A percentile compares a stretch with the other conserved stretches of the same genome.
Conservation (phyloP, 2,888 invertebrate genomes). For the Zaprionus bogoriensis region DNA sequence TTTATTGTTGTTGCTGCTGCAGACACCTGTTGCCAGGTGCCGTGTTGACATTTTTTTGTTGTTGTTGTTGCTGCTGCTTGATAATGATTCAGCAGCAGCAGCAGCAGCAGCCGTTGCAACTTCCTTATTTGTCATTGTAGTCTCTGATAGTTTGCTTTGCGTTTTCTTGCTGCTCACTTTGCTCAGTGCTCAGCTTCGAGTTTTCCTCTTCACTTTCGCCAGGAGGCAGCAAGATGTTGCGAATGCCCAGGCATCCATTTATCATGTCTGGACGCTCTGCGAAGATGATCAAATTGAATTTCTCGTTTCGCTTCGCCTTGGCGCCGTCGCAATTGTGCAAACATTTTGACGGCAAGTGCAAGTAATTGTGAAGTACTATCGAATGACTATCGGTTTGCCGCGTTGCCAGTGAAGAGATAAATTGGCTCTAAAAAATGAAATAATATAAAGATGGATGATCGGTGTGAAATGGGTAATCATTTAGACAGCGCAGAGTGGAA, state of each 20-base stretch:
- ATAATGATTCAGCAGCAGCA: slow-evolving; percentile 62
- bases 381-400: slow-evolving; percentile 30
- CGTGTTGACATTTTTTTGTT: slow-evolving; percentile 59
- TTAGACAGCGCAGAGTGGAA: background rate
- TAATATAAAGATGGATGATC: background rate
- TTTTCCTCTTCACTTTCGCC: slow-evolving; percentile 33
- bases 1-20: slow-evolving; percentile 26
- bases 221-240: slow-evolving; percentile 8
- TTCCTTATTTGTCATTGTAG: slow-evolving; percentile 78
- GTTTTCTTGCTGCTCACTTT: slow-evolving; percentile 18
- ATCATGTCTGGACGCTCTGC: slow-evolving; percentile 34
- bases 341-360: slow-evolving; percentile 40
- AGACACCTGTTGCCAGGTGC: slow-evolving; percentile 60
- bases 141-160: slow-evolving; percentile 46
- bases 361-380: slow-evolving; percentile 42
- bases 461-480: background rate
- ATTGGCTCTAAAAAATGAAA: slow-evolving; percentile 5
- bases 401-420: slow-evolving; percentile 10
- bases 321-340: slow-evolving; percentile 40
- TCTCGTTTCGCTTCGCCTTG: slow-evolving; percentile 38
- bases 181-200: too few relatives aligned
- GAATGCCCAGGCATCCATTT: slow-evolving; percentile 22
- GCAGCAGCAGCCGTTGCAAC: slow-evolving; percentile 36
- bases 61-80: slow-evolving; percentile 29
- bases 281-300: slow-evolving; percentile 48